These are phyloP conservation scores for Drosophila borborema DNA, from an alignment of 2,888 invertebrate genomes.

Conservation along the genomic window DNA sequence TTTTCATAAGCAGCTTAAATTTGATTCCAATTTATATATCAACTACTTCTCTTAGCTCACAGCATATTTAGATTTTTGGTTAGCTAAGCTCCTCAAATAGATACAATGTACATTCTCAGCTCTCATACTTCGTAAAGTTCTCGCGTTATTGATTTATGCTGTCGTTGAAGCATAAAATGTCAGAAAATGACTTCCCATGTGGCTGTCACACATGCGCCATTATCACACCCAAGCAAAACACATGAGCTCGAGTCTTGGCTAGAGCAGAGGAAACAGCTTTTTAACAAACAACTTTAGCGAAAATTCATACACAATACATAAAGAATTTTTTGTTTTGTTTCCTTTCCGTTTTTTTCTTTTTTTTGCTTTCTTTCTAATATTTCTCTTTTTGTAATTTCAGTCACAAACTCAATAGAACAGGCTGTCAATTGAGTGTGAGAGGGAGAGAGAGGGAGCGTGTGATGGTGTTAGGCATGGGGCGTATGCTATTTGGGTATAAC, in stretches of 20 bases:
- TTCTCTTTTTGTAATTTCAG: slow-evolving; percentile 58
- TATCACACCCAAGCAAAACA: slow-evolving; percentile 50
- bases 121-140: slow-evolving; percentile 16
- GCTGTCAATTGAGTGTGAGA: slow-evolving; percentile 25
- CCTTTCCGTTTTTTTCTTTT: slow-evolving; percentile 24
- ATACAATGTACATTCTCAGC: neutral
- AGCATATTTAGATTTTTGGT: slow-evolving; percentile 1
- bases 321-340: slow-evolving; percentile 48
- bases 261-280: slow-evolving; percentile 34
- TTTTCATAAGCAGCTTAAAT: neutral
- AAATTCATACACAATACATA: slow-evolving; percentile 57
- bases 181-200: slow-evolving; percentile 65
- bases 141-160: slow-evolving; percentile 74
- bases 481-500: slow-evolving; percentile 43
- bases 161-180: slow-evolving; percentile 52
- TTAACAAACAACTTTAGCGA: slow-evolving; percentile 59
- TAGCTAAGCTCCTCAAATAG: slow-evolving; percentile 1
- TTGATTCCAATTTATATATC: neutral
- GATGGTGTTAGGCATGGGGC: neutral
- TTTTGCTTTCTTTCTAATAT: neutral
- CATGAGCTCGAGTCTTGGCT: slow-evolving; percentile 16
- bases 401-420: slow-evolving; percentile 59
- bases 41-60: neutral
- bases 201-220: slow-evolving; percentile 74
- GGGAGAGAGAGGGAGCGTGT: neutral